Evolutionary conservation across 2,888 invertebrate genomes (phyloP), one percentile per base, ranked within the genome.

Genomic region (Stenodema calcarata): DNA sequence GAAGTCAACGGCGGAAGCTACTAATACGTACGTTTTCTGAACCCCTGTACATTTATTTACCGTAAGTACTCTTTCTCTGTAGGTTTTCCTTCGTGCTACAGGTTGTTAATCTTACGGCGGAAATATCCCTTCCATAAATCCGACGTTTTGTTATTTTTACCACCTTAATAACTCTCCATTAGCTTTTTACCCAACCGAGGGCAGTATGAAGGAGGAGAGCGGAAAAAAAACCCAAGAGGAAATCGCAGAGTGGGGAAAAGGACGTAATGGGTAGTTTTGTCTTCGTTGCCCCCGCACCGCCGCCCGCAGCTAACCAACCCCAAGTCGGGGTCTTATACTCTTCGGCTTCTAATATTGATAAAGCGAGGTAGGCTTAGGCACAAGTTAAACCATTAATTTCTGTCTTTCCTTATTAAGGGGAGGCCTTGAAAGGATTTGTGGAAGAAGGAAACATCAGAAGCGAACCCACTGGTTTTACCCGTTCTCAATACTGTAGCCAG

Each of bases 321-420:
- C 35, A n/a, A 18, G 35, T 11, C 80, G 16, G 16, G 28, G 44
- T 23, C 27, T 16, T 78, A 78, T 78, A 78, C 4, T 27, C 41
- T 44, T 42, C 12, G 82, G 44, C 84, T 84, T 84, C 84, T 84
- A 84, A 84, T 84, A 84, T 84, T 84, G 84, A 84, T 84, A 84
- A 84, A 84, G 84, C 84, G 84, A 30, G 73, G 84, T 84, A 73
- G 84, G 84, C 75, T 84, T 84, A 84, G 84, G 84, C 73, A 73
- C 84, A 84, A 84, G 84, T 84, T 84, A 84, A 84, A 75, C 84
- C 84, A 84, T 84, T 84, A 84, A 84, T 84, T 84, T 84, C 84
- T 84, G 84, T 84, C 84, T 73, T 75, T 73, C 84, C 84, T 84
- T 84, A 84, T 84, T 84, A 84, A 47, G 84, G 84, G 84, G 84